Percentiles rank a stretch among this genome's conserved stretches.
Conservation (phyloP, 2,113 vertebrate genomes). For the Lamprotornis superbus region DNA sequence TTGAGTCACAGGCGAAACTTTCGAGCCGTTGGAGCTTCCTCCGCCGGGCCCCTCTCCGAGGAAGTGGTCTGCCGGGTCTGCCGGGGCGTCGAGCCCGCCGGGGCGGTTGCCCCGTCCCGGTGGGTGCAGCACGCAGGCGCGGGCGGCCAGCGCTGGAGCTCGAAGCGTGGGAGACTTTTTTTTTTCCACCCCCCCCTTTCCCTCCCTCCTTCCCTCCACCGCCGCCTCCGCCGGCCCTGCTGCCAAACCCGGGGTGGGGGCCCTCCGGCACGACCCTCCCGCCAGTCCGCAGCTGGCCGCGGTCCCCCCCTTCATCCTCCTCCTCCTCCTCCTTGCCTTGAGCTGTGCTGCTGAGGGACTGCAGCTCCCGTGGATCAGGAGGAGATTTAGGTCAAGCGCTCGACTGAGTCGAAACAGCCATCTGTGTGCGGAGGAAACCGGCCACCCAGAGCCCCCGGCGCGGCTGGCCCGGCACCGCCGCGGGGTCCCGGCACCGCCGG, state of each 20-base stretch:
- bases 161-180: slow-evolving; percentile 12
- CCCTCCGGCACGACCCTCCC: neutral
- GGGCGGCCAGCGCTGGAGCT: neutral
- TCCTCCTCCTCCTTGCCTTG: slow-evolving; percentile 51
- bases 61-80: slow-evolving; percentile 47
- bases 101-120: slow-evolving; percentile 35
- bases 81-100: slow-evolving; percentile 31
- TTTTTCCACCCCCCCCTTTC: neutral
- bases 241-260: neutral
- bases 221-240: neutral
- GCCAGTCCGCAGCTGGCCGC: slow-evolving; percentile 20
- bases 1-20: slow-evolving; percentile 67
- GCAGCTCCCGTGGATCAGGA: slow-evolving; percentile 64
- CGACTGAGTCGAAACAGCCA: slow-evolving; percentile 69
- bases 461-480: neutral
- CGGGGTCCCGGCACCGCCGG: neutral
- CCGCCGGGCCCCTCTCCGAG: slow-evolving; percentile 15
- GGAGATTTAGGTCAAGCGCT: slow-evolving; percentile 73
- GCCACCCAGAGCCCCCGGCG: slow-evolving; percentile 45
- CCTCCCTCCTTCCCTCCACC: neutral
- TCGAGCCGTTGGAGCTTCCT: slow-evolving; percentile 62
- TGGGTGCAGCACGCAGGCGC: slow-evolving; percentile 12
- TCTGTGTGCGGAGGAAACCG: slow-evolving; percentile 59
- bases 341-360: slow-evolving; percentile 61
- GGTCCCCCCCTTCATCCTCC: neutral